Evolutionary conservation across 37 sponge, comb jelly and placozoan species (phyloP), one percentile per base, ranked within the genome.

Genomic region (Axinella damicornis): DNA sequence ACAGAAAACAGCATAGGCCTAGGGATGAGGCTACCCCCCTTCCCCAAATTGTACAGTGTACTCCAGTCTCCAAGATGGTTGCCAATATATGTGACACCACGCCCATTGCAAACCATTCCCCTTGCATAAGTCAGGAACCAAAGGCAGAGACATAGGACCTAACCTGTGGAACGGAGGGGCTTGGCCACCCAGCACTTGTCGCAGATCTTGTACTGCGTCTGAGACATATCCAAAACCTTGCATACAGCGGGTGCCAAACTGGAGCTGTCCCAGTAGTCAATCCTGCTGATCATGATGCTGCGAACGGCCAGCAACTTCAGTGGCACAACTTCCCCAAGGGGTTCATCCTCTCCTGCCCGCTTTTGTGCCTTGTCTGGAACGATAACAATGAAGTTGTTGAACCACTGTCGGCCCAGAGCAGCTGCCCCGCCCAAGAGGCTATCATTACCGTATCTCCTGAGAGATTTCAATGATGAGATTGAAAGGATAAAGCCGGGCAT

Each of bases 221-320:
- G 65, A 21, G 65, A 64, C 28, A 64, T 64, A 19, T 64, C 65
- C 65, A 64, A 30, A 24, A 64, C 65, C 9, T 30, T 13, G n/a
- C 65, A 64, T 11, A 64, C 28, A 28, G 65, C 65, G 25, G 65
- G 65, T 11, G 65, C 65, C 65, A 64, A 24, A 24, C 25, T 30
- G 9, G 28, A 22, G 25, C 25, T 64, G n/a, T 24, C 65, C 65
- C 65, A 64, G n/a, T 64, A 64, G 65, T 64, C 65, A 24, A 64
- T 24, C n/a, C 39, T 69, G 31, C 30, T 11, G 5, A 39, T 69
- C 70, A 69, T 69, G 37, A 69, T 28, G 30, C 31, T 28, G 15
- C 39, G 70, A 19, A 69, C 39, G 15, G 70, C 70, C 38, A 69
- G 38, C 70, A 69, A 32, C 70, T 69, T 69, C 20, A 69, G 20